Percentiles rank a stretch among this genome's conserved stretches.
These are phyloP conservation scores for Lasiurus cinereus DNA, from an alignment of 2,113 vertebrate genomes.

Conservation along the genomic window DNA sequence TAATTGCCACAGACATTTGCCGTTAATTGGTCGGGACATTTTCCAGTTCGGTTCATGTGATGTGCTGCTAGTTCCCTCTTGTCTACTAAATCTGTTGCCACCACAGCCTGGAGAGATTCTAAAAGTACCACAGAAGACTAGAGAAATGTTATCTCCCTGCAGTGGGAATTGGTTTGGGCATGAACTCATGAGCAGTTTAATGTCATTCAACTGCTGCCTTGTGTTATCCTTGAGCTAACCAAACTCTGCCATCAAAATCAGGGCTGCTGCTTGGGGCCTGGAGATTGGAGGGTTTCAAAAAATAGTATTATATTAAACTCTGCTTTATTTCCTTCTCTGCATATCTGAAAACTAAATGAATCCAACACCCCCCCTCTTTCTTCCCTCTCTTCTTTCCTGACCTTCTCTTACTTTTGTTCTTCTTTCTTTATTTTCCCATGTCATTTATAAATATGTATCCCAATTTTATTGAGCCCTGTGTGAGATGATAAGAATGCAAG, in stretches of 20 bases:
- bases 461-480: background rate
- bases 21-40: conserved; percentile 82
- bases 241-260: conserved; percentile 63
- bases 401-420: background rate
- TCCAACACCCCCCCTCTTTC: background rate
- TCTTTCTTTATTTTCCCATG: background rate
- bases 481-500: background rate
- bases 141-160: conserved; percentile 77
- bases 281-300: background rate
- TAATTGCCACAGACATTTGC: conserved; percentile 82
- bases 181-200: conserved; percentile 70
- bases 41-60: conserved; percentile 81
- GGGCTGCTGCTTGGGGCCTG: background rate
- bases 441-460: conserved; percentile 1
- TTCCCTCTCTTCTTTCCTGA: background rate
- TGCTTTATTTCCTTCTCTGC: background rate
- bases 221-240: conserved; percentile 66
- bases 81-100: conserved; percentile 80
- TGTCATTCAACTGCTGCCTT: conserved; percentile 66
- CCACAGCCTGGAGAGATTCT: conserved; percentile 80
- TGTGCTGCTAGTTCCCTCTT: conserved; percentile 76
- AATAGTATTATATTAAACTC: conserved; percentile 43
- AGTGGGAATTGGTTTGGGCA: conserved; percentile 74
- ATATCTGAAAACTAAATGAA: conserved; percentile 37
- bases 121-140: conserved; percentile 70